Conservation (phyloP, 2,888 invertebrate species). For the Reticulitermes lucifugus region DNA sequence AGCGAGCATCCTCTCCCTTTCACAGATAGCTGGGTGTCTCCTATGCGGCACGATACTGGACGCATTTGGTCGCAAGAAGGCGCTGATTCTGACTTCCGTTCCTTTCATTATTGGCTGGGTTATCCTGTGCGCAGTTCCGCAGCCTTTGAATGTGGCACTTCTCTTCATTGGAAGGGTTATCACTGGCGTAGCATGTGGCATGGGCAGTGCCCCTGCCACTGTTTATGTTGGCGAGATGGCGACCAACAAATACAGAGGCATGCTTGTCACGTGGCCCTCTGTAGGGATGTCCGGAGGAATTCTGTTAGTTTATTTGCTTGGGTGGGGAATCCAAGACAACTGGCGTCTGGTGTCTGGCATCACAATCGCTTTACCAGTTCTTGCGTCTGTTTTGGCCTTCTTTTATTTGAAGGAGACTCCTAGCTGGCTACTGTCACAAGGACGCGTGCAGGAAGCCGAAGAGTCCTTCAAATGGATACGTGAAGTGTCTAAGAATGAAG, state of each 20-base stretch:
- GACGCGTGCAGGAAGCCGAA: constrained; percentile 65
- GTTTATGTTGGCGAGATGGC: constrained; percentile 69
- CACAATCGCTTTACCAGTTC: constrained; percentile 38
- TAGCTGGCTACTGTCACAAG: constrained; percentile 66
- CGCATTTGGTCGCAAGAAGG: constrained; percentile 65
- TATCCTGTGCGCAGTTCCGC: constrained; percentile 61
- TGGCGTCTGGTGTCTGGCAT: constrained; percentile 52
- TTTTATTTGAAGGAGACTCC: constrained; percentile 69
- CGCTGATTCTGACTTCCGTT: constrained; percentile 65
- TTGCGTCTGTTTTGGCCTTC: constrained; percentile 56
- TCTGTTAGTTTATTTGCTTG: constrained; percentile 67
- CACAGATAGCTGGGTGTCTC: constrained; percentile 68
- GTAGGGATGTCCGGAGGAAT: constrained; percentile 67
- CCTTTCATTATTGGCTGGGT: constrained; percentile 68
- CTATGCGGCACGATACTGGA: constrained; percentile 67
- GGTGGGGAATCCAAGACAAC: constrained; percentile 64
- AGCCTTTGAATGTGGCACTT: constrained; percentile 48
- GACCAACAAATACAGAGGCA: constrained; percentile 63
- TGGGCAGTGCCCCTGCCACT: constrained; percentile 68
- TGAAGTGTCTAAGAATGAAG: not conserved
- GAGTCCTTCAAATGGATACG: constrained; percentile 53
- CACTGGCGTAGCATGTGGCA: constrained; percentile 66
- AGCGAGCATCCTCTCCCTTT: constrained; percentile 69
- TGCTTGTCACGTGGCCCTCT: constrained; percentile 69
- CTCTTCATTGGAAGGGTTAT: constrained; percentile 58